Conservation (phyloP, 2,888 invertebrate species). For the Melitaea athalia region DNA sequence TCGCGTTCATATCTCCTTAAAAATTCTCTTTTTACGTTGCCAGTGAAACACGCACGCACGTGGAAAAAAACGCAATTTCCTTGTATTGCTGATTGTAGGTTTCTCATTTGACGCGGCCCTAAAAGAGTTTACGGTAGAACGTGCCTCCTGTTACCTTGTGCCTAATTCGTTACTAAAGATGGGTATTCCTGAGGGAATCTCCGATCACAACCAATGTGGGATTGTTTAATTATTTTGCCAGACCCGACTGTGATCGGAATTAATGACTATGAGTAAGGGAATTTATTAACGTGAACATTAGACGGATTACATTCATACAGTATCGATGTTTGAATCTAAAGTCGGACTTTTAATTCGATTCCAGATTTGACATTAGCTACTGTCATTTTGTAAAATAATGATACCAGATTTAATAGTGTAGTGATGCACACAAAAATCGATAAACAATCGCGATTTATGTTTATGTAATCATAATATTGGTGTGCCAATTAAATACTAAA, state of each 20-base stretch:
- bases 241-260: conserved; percentile 70
- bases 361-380: too few species aligned
- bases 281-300: conserved; percentile 51
- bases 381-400: too few species aligned
- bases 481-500: too few species aligned
- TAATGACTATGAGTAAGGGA: conserved; percentile 63
- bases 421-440: too few species aligned
- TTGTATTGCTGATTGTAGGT: conserved; percentile 36
- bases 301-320: conserved; percentile 35
- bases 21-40: background rate
- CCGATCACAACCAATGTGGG: conserved; percentile 60
- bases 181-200: conserved; percentile 57
- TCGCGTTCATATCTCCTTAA: background rate
- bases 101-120: conserved; percentile 41
- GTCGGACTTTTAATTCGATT: too few species aligned
- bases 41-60: conserved; percentile 13
- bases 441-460: too few species aligned
- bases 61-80: conserved; percentile 21
- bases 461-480: too few species aligned
- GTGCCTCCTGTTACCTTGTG: conserved; percentile 47
- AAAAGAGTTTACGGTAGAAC: conserved; percentile 44
- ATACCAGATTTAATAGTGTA: too few species aligned
- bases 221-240: conserved; percentile 78
- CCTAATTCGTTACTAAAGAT: conserved; percentile 61
- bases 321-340: conserved; percentile 40